A percentile compares a stretch with the other conserved stretches of the same genome.
Conservation (phyloP, 2,888 invertebrate genomes). For the Automeris io region DNA sequence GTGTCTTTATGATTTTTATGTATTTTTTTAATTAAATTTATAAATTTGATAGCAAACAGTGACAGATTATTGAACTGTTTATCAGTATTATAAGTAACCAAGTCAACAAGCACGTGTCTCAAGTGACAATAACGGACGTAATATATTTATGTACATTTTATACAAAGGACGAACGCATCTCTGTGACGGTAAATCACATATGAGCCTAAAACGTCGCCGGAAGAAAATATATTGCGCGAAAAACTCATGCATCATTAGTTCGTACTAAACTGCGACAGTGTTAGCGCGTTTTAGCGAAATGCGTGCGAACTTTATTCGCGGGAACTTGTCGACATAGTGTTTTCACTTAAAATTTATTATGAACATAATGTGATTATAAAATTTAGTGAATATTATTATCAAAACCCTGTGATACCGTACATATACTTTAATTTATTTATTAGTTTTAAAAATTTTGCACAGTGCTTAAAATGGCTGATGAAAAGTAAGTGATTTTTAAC, state of each 20-base stretch:
- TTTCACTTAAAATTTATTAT: not conserved
- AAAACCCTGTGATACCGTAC: constrained; percentile 1
- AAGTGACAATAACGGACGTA: not conserved
- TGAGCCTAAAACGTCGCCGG: not conserved
- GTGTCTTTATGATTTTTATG: too few relatives aligned
- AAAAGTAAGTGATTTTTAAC: constrained; percentile 8
- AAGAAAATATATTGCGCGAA: constrained; percentile 5
- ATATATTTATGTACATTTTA: not conserved
- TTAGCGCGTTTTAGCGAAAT: constrained; percentile 5
- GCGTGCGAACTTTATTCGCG: not conserved
- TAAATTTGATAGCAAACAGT: not conserved
- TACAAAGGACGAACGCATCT: not conserved
- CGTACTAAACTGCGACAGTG: not conserved
- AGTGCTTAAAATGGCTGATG: constrained; percentile 7
- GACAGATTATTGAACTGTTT: not conserved
- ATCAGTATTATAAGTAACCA: not conserved
- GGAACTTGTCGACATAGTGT: not conserved
- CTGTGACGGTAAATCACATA: not conserved
- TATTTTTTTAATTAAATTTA: not conserved
- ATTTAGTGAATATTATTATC: not conserved
- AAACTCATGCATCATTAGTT: not conserved
- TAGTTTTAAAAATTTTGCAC: not conserved
- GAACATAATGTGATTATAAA: not conserved
- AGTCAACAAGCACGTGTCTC: not conserved
- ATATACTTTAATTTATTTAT: not conserved